Evolutionary conservation across 2,888 invertebrate genomes (phyloP).

Genomic region (Limnephilus rhombicus): DNA sequence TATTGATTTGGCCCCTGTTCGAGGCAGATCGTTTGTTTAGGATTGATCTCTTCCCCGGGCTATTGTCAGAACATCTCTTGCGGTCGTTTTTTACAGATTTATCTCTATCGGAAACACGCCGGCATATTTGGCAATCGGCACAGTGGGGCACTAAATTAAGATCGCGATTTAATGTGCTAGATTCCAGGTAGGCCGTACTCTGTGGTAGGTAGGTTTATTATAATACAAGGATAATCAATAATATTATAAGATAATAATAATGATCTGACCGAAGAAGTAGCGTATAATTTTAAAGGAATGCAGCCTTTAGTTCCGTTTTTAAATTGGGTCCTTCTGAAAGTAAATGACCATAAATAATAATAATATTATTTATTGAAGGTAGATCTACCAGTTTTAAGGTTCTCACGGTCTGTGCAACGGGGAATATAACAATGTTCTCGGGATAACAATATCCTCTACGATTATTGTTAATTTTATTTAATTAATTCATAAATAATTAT

Average conservation of each 20-base stretch:
- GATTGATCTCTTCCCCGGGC: constrained; percentile 20
- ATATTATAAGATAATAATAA: background rate
- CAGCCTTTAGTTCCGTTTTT: background rate
- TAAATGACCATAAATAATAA: background rate
- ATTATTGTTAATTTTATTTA: no score
- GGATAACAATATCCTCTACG: no score
- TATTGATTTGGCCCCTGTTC: constrained; percentile 50
- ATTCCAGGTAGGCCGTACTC: background rate
- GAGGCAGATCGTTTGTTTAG: constrained; percentile 35
- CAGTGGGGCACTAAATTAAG: background rate
- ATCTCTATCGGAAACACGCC: constrained; percentile 10
- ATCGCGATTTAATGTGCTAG: background rate
- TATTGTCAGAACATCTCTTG: constrained; percentile 5
- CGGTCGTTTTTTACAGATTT: constrained; percentile 20
- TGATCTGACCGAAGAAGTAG: background rate
- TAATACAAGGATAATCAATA: background rate
- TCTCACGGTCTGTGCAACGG: background rate
- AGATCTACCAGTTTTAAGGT: background rate
- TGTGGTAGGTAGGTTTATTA: background rate
- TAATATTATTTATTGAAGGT: background rate
- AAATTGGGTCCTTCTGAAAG: background rate
- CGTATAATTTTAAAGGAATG: background rate
- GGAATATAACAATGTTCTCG: background rate
- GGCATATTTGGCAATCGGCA: background rate
- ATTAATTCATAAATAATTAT: no score